Evolutionary conservation across 2,888 invertebrate species (phyloP).

Genomic region (Scelioninae gen. 1): DNA sequence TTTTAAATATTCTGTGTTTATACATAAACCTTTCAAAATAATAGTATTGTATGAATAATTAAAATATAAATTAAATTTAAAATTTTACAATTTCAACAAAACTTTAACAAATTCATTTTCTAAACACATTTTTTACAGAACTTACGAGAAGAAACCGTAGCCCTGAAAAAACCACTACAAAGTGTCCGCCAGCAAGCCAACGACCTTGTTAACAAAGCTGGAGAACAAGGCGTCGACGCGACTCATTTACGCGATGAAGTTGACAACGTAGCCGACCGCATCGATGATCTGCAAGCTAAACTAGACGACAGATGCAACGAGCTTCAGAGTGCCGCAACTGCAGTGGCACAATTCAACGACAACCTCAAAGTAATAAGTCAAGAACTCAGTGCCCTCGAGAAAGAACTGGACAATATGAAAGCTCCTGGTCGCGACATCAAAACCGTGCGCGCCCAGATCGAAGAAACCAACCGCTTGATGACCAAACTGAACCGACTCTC

Average conservation of each 20-base stretch:
- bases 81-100: no score
- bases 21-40: no score
- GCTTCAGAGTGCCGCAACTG: slow-evolving; percentile 93
- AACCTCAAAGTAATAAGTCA: slow-evolving; percentile 91
- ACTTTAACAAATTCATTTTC: no score
- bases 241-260: slow-evolving; percentile 92
- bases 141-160: slow-evolving; percentile 92
- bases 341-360: slow-evolving; percentile 94
- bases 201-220: slow-evolving; percentile 91
- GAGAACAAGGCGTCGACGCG: slow-evolving; percentile 91
- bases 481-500: slow-evolving; percentile 88
- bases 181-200: slow-evolving; percentile 89
- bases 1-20: no score
- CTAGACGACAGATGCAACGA: slow-evolving; percentile 92
- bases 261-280: slow-evolving; percentile 90
- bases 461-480: slow-evolving; percentile 90
- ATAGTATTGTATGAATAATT: no score
- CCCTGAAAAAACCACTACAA: slow-evolving; percentile 90
- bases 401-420: slow-evolving; percentile 92
- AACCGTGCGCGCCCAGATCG: slow-evolving; percentile 92
- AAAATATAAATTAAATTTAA: no score
- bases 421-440: slow-evolving; percentile 95
- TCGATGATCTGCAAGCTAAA: slow-evolving; percentile 90
- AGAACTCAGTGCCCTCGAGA: slow-evolving; percentile 92
- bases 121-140: slow-evolving; percentile 78